Base-by-base conservation (phyloP, 2,888 invertebrate genomes). In the Drosophila leonis region DNA sequence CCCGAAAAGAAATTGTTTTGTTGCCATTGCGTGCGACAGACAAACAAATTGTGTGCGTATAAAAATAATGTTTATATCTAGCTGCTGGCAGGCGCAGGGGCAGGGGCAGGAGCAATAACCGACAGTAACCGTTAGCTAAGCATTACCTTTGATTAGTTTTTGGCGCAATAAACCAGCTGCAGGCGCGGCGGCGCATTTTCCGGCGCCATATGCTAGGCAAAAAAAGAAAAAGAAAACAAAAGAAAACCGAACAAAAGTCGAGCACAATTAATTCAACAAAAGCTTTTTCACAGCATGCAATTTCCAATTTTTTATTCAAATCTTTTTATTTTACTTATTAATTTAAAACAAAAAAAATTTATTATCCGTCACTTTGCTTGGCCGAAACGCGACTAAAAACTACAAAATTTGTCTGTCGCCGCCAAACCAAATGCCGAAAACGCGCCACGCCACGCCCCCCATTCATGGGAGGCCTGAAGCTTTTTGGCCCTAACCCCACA, bases 181-280 rank as follows among this genome's bases (percentile, higher is more conserved):
- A 75, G 78, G 84, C 84, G 81, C 78, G 76, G 49, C 80, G 80
- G 78, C 80, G 78, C 81, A 79, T 79, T 73, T 79, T 77, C 63
- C 62, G 66, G 81, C 75, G 75, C 80, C 80, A 80, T 80, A 80
- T 74, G 80, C 65, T 72, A 76, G 57, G n/a, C 42, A 2, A 20
- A 42, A 41, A 29, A n/a, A 20, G 15, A n/a, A 24, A 1, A 46
- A 12, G 2, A 8, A 20, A 35, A 15, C 2, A 24, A 24, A 24
- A 24, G 1, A 31, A 42, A 56, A n/a, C 8, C 20, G 37, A 6
- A 13, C 6, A 8, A 18, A 12, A 31, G 4, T 18, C 29, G 29
- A 18, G 52, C 37, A 8, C 37, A 37, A 37, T 52, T 52, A n/a
- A 37, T 52, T 52, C 1, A 52, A n/a, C 5, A 12, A 37, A n/a